These are phyloP conservation scores for Grallaria varia DNA, from an alignment of 2,113 vertebrate species.

Conservation along the genomic window DNA sequence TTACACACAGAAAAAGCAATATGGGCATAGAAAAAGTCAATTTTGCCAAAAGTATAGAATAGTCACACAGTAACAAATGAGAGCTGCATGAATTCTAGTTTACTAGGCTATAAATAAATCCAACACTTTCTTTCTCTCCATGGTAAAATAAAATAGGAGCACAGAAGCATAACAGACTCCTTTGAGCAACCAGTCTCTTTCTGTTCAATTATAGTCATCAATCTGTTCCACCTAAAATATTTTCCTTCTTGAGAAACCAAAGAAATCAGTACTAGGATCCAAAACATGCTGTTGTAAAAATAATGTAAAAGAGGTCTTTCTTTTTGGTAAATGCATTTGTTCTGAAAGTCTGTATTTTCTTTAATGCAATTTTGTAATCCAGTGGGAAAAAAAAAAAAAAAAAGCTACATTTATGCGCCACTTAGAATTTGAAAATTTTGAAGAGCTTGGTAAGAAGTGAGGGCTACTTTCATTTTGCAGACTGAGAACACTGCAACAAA, in stretches of 20 bases:
- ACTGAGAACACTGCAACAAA: neutral
- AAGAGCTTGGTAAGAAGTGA: neutral
- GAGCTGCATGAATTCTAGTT: slow-evolving; percentile 63
- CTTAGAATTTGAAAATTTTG: neutral
- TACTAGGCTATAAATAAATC: slow-evolving; percentile 66
- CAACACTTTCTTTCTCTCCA: slow-evolving; percentile 50
- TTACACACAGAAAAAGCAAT: slow-evolving; percentile 46
- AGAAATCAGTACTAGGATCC: slow-evolving; percentile 34
- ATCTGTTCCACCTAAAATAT: slow-evolving; percentile 67
- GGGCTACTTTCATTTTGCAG: neutral
- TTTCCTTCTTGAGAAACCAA: slow-evolving; percentile 32
- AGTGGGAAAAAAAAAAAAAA: neutral
- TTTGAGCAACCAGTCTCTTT: slow-evolving; percentile 54
- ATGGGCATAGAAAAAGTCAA: slow-evolving; percentile 29
- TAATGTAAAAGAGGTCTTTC: slow-evolving; percentile 5
- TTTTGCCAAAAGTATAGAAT: slow-evolving; percentile 42
- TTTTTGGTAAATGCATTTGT: neutral
- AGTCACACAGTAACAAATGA: slow-evolving; percentile 59
- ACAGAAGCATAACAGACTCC: slow-evolving; percentile 42
- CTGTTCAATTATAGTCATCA: slow-evolving; percentile 66
- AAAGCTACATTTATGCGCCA: neutral
- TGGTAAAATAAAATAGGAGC: slow-evolving; percentile 59
- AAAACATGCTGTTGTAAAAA: slow-evolving; percentile 44
- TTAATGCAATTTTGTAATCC: neutral
- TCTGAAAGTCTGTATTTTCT: neutral